phyloP scores from a whole-genome alignment of 2,888 invertebrate species.

The Gasteruption jaculator region DNA sequence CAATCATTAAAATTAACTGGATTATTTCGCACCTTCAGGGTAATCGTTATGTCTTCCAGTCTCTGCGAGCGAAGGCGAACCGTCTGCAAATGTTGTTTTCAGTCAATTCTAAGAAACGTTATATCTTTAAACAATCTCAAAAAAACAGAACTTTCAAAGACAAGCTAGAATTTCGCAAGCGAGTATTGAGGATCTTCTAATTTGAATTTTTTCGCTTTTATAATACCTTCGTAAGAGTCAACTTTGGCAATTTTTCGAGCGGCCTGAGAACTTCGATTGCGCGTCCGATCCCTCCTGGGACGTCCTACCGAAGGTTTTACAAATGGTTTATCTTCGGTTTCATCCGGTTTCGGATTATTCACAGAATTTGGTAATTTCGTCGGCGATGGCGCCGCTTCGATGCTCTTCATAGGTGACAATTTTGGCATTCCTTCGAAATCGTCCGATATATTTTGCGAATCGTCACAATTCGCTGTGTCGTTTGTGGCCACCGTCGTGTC shows the following conservation, averaged over 20 bases:
- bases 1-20: neutral
- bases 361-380: constrained; percentile 32
- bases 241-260: constrained; percentile 40
- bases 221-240: constrained; percentile 38
- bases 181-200: no score
- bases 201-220: constrained; percentile 3
- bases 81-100: constrained; percentile 30
- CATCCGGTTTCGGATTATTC: constrained; percentile 34
- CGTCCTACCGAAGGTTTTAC: constrained; percentile 39
- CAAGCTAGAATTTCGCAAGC: no score
- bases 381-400: no score
- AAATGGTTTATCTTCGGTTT: constrained; percentile 42
- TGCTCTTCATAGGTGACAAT: constrained; percentile 42
- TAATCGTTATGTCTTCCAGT: constrained; percentile 40
- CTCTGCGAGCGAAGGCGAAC: constrained; percentile 35
- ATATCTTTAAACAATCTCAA: no score
- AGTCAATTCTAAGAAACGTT: no score
- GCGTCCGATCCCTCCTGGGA: constrained; percentile 38
- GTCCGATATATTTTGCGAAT: constrained; percentile 30
- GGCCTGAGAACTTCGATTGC: constrained; percentile 32
- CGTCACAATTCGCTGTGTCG: constrained; percentile 27
- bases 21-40: constrained; percentile 37
- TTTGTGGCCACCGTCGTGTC: constrained; percentile 24
- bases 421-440: constrained; percentile 49
- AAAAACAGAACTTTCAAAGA: no score